Evolutionary conservation across 2,888 invertebrate species (phyloP), one percentile per base, ranked within the genome.

Genomic region (Drosophila rellima): DNA sequence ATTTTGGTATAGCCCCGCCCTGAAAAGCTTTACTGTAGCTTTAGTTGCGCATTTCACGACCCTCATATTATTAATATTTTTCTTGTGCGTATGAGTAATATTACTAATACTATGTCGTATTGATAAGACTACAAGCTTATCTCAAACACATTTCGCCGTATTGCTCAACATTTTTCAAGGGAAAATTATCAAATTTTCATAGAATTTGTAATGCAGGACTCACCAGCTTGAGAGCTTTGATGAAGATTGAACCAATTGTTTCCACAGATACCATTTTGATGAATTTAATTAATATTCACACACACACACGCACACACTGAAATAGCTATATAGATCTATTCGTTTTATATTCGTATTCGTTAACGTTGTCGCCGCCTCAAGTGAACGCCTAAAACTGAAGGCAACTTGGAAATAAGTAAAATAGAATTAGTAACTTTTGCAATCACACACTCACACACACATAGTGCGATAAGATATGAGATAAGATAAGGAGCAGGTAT

Each of bases 171-270:
- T 15, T 65, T 74, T 60, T 29, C 17, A 5, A 17, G 13, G 3
- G 17, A 40, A 48, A 45, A 23, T n/a, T 37, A 4, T 10, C 23
- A 4, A 26, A 2, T 29, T 23, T 15, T 11, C 10, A 4, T 13
- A 1, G 2, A 23, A 17, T 26, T 23, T 17, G 35, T 35, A 51
- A 10, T 10, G 10, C 6, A 10, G 35, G 35, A 78, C 91, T 63
- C 93, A 97, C 97, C 94, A 97, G 93, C 94, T 97, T 97, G 64
- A 97, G 93, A 66, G 95, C 93, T 94, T 97, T 97, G 89, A 97
- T 94, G 92, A 96, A 95, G 69, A 97, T 95, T 63, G 96, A 95
- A 74, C 95, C 97, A 82, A 97, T 95, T 47, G 96, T 96, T 92
- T 96, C 95, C 67, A 96, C 94, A 74, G 96, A 96, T 91, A 96